Evolutionary conservation across 2,113 vertebrate genomes (phyloP).

Genomic region (Microcebus lehilahytsara): DNA sequence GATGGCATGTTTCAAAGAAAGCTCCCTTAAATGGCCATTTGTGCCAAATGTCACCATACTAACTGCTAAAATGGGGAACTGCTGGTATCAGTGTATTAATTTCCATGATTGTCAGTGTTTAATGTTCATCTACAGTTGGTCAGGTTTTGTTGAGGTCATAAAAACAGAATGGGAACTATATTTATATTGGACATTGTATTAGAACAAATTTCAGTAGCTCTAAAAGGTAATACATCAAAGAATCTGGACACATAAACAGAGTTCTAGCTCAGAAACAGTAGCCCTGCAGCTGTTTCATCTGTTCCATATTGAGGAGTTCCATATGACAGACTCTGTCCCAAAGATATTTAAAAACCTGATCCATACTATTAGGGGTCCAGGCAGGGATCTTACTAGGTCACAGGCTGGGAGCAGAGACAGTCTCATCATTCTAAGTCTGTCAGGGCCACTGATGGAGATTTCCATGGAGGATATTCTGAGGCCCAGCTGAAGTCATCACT

Average conservation of each 20-base stretch:
- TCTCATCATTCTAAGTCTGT: neutral
- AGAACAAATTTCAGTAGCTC: neutral
- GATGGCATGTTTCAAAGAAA: slow-evolving; percentile 69
- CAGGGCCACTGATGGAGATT: neutral
- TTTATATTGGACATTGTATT: neutral
- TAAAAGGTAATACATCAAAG: neutral
- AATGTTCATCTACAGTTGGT: slow-evolving; percentile 61
- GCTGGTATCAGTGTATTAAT: slow-evolving; percentile 54
- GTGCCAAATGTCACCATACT: slow-evolving; percentile 75
- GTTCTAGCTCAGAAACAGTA: neutral
- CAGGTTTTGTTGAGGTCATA: slow-evolving; percentile 42
- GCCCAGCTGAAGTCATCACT: neutral
- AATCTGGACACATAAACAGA: neutral
- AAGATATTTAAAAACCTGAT: neutral
- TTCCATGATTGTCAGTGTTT: slow-evolving; percentile 26
- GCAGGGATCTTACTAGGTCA: too few species aligned
- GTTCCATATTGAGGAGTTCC: neutral
- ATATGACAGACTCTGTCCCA: neutral
- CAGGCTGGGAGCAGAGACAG: neutral
- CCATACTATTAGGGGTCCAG: neutral
- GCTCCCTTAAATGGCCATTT: slow-evolving; percentile 74
- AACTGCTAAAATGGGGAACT: slow-evolving; percentile 67
- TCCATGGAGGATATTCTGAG: neutral
- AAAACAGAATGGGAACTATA: neutral
- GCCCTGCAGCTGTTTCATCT: neutral